phyloP scores from a whole-genome alignment of 1,140 invertebrate genomes.

The Drosophila arizonae region DNA sequence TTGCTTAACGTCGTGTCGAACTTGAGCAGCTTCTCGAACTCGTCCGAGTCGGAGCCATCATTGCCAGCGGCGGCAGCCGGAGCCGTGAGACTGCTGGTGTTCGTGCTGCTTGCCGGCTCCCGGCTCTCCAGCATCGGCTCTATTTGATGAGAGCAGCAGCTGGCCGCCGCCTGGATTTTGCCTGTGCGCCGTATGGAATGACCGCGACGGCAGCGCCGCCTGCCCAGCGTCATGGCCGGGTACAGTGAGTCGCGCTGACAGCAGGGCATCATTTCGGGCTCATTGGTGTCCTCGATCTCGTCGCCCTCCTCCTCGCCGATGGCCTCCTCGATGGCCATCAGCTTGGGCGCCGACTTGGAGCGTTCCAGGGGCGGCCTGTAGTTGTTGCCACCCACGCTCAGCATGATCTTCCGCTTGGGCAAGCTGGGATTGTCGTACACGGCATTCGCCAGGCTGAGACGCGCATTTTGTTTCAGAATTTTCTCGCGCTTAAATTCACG shows the following conservation, averaged over 20 bases:
- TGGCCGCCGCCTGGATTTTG: conserved; percentile 54
- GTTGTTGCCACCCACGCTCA: conserved; percentile 91
- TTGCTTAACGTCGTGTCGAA: conserved; percentile 77
- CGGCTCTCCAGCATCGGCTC: conserved; percentile 23
- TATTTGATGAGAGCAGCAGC: conserved; percentile 55
- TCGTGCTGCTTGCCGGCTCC: background rate
- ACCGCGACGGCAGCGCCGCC: conserved; percentile 80
- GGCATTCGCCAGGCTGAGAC: conserved; percentile 94
- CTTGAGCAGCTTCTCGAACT: conserved; percentile 80
- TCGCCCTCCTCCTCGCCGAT: conserved; percentile 92
- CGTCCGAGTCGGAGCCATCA: conserved; percentile 79
- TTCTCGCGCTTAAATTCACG: conserved; percentile 97
- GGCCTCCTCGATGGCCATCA: conserved; percentile 96
- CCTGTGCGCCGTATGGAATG: conserved; percentile 78
- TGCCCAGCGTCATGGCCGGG: conserved; percentile 83
- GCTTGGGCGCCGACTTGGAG: conserved; percentile 96
- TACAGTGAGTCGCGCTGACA: conserved; percentile 83
- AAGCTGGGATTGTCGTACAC: conserved; percentile 93
- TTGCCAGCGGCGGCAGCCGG: conserved; percentile 8
- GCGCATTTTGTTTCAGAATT: conserved; percentile 95
- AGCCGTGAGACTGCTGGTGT: background rate
- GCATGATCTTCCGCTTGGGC: conserved; percentile 90
- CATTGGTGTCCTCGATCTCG: conserved; percentile 83
- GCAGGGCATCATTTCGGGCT: conserved; percentile 79
- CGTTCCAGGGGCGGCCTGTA: conserved; percentile 95